phyloP scores from a whole-genome alignment of 2,888 invertebrate genomes.

The Sinodicranocentrus sp. region DNA sequence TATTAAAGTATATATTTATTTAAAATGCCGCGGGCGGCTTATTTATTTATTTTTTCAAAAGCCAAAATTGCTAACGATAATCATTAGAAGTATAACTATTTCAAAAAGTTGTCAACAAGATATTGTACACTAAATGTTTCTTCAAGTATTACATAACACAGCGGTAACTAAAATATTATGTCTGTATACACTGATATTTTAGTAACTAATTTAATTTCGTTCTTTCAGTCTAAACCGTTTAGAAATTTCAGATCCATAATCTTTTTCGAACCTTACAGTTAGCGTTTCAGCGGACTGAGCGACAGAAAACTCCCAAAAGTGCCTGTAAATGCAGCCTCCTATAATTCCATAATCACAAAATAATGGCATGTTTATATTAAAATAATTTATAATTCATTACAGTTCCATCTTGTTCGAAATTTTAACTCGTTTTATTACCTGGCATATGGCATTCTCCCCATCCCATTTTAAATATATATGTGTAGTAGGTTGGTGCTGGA shows the following conservation, averaged over 20 bases:
- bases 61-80: too few species aligned
- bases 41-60: too few species aligned
- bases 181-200: not conserved
- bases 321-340: conserved; percentile 67
- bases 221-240: conserved; percentile 51
- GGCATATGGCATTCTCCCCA: conserved; percentile 71
- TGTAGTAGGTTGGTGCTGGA: conserved; percentile 66
- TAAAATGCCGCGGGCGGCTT: conserved; percentile 36
- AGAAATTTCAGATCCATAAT: conserved; percentile 67
- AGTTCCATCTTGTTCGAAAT: too few species aligned
- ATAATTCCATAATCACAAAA: too few species aligned
- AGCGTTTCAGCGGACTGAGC: conserved; percentile 69
- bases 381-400: too few species aligned
- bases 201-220: conserved; percentile 34
- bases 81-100: too few species aligned
- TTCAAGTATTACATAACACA: too few species aligned
- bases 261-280: conserved; percentile 70
- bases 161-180: too few species aligned
- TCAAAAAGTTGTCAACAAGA: too few species aligned
- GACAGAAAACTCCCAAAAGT: conserved; percentile 69
- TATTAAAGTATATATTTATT: not conserved
- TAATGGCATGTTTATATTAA: too few species aligned
- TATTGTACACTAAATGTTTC: too few species aligned
- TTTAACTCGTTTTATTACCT: too few species aligned
- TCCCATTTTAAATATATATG: conserved; percentile 68